These are phyloP conservation scores for Eurosta solidaginis DNA, from an alignment of 1,140 invertebrate genomes.

Conservation along the genomic window DNA sequence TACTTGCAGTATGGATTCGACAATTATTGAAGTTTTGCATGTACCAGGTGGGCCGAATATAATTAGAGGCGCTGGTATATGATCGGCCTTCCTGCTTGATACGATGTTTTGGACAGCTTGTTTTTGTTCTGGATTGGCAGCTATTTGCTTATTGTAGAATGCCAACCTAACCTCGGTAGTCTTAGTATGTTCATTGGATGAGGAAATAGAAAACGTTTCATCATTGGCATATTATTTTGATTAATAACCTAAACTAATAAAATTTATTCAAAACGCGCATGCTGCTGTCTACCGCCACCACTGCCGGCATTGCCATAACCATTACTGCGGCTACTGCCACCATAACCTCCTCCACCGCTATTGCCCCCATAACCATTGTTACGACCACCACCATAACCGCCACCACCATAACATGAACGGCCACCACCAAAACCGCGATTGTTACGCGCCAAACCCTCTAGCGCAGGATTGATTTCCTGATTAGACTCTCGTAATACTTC, in stretches of 20 bases:
- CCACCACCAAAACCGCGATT: slow-evolving; percentile 62
- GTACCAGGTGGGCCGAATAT: slow-evolving; percentile 62
- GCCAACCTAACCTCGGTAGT: slow-evolving; percentile 24
- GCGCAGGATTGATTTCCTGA: slow-evolving; percentile 70
- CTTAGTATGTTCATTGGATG: too few relatives aligned
- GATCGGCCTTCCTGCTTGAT: slow-evolving; percentile 42
- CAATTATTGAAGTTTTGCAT: slow-evolving; percentile 78
- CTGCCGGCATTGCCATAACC: slow-evolving; percentile 42
- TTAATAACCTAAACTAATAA: slow-evolving; percentile 45
- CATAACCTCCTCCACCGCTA: slow-evolving; percentile 37
- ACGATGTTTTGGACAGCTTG: slow-evolving; percentile 47
- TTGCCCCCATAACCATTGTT: slow-evolving; percentile 31
- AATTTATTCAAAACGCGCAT: slow-evolving; percentile 61
- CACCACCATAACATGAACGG: slow-evolving; percentile 55
- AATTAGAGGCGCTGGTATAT: slow-evolving; percentile 61
- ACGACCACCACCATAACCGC: slow-evolving; percentile 40
- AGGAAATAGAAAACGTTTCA: too few relatives aligned
- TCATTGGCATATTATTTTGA: too few relatives aligned
- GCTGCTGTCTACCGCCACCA: too few relatives aligned
- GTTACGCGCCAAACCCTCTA: slow-evolving; percentile 64
- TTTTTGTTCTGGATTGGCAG: slow-evolving; percentile 44
- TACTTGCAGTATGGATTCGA: slow-evolving; percentile 69
- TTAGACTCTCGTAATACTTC: slow-evolving; percentile 92
- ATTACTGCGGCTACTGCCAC: slow-evolving; percentile 60
- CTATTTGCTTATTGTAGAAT: slow-evolving; percentile 41